Percentiles rank a stretch among this genome's conserved stretches.
Conservation (phyloP, 2,797 vertebrate species). For the Intellagama lesueurii region DNA sequence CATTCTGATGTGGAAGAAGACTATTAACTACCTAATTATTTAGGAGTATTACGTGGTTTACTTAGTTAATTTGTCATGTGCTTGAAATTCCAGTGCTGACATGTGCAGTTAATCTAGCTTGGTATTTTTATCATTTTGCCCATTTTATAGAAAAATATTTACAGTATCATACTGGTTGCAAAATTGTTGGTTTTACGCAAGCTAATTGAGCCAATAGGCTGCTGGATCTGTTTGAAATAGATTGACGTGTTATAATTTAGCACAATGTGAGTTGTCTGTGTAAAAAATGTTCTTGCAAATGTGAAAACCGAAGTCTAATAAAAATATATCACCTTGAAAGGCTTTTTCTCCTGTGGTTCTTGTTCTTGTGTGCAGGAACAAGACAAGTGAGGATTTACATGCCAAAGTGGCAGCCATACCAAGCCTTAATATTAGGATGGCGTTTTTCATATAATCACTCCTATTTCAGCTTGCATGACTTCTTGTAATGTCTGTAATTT, state of each 20-base stretch:
- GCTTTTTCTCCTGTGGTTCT: too few relatives aligned
- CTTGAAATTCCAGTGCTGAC: constrained; percentile 36
- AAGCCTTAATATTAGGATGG: neutral
- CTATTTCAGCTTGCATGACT: neutral
- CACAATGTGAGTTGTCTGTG: neutral
- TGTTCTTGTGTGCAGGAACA: too few relatives aligned
- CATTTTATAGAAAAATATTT: neutral
- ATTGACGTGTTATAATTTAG: neutral
- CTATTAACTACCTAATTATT: neutral
- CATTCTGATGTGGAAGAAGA: neutral
- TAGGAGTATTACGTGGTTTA: neutral
- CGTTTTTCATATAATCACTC: neutral
- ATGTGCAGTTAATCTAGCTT: neutral
- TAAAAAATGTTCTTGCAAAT: neutral
- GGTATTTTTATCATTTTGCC: neutral
- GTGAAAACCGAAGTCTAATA: neutral
- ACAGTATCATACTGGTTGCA: neutral
- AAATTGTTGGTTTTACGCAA: constrained; percentile 27
- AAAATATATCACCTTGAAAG: too few relatives aligned
- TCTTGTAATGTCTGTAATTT: neutral
- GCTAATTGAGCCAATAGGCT: neutral
- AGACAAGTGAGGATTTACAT: too few relatives aligned
- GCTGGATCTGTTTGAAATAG: constrained; percentile 24
- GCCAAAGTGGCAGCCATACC: neutral
- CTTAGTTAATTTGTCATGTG: constrained; percentile 34